Base-by-base conservation (phyloP, 2,888 invertebrate species). In the Linhomoeus sp. region DNA sequence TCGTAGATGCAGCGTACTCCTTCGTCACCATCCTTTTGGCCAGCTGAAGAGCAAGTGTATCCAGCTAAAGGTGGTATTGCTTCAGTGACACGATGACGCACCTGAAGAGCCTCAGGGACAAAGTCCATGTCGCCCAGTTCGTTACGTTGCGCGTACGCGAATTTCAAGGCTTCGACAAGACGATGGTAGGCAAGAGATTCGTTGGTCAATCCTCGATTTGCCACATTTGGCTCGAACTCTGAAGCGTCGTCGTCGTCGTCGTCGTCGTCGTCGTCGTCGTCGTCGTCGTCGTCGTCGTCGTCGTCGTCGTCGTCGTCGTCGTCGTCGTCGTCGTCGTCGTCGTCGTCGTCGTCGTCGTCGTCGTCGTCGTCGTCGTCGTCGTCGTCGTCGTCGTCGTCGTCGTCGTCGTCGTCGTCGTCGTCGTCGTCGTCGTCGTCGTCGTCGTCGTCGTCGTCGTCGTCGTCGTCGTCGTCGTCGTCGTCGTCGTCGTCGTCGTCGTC, bases 151-250 rank as follows among this genome's bases (percentile, higher is more conserved):
- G 82, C 88, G 66, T 80, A 88, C 22, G 80, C 86, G 70, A 79
- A 88, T 66, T 94, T 94, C 66, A 85, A 82, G 3, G 81, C 75
- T 66, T 94, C 92, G 12, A 81, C 70, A 53, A 87, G 72, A 51
- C 83, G 76, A 57, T 94, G 92, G 73, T 80, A 80, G 29, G 29
- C 5, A 5, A 5, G 29, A 9, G 5, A 12, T 12, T 29, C 29
- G n/a, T 29, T 2, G 45, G 17, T 12, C 19, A 14, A 19, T 2
- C 19, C 33, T 48, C 50, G 3, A 20, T 15, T 7, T 50, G 50
- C 22, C 15, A 24, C 17, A 5, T 45, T 50, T 45, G 14, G 42
- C 35, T 15, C 7, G 15, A 7, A 29, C 12, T 29, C 29, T 29
- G 29, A 29, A 29, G 29, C 29, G 29, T 9, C n/a, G 12, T 22